phyloP scores from a whole-genome alignment of 2,888 invertebrate genomes.

The Sisyra terminalis region DNA sequence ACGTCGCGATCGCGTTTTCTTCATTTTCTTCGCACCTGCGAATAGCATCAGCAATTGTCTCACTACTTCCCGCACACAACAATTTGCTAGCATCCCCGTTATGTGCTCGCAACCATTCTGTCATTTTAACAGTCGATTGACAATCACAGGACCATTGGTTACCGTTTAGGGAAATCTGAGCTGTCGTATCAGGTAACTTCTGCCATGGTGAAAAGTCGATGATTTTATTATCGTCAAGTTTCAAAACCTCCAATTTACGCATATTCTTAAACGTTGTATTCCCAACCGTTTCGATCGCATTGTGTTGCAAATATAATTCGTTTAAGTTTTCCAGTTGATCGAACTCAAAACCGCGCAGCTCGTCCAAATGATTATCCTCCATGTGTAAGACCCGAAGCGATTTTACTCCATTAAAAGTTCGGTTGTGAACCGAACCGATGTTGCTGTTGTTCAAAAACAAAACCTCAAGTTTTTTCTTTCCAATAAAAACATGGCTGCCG shows the following conservation, averaged over 20 bases:
- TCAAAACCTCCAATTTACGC: conserved; percentile 50
- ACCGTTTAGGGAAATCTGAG: conserved; percentile 49
- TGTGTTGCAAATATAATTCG: conserved; percentile 61
- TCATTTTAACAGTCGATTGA: conserved; percentile 47
- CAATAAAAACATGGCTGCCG: conserved; percentile 73
- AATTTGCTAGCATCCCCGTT: conserved; percentile 50
- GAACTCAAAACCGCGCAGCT: conserved; percentile 61
- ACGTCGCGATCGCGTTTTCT: conserved; percentile 46
- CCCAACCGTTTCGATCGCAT: conserved; percentile 53
- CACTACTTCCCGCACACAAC: conserved; percentile 43
- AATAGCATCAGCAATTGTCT: conserved; percentile 34
- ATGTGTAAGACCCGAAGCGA: conserved; percentile 57
- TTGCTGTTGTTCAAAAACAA: conserved; percentile 66
- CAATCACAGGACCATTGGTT: conserved; percentile 79
- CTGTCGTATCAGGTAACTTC: conserved; percentile 35
- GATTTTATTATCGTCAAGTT: conserved; percentile 62
- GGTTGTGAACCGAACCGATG: conserved; percentile 58
- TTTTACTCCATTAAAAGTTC: conserved; percentile 66
- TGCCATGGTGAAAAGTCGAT: conserved; percentile 54
- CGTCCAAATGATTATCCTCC: conserved; percentile 55
- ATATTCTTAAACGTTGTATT: conserved; percentile 63
- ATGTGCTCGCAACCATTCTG: conserved; percentile 52
- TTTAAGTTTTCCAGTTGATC: conserved; percentile 55
- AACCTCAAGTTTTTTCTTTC: conserved; percentile 63
- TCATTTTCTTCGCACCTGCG: conserved; percentile 41